phyloP scores from a whole-genome alignment of 2,888 invertebrate genomes.

The Pterostichus madidus region DNA sequence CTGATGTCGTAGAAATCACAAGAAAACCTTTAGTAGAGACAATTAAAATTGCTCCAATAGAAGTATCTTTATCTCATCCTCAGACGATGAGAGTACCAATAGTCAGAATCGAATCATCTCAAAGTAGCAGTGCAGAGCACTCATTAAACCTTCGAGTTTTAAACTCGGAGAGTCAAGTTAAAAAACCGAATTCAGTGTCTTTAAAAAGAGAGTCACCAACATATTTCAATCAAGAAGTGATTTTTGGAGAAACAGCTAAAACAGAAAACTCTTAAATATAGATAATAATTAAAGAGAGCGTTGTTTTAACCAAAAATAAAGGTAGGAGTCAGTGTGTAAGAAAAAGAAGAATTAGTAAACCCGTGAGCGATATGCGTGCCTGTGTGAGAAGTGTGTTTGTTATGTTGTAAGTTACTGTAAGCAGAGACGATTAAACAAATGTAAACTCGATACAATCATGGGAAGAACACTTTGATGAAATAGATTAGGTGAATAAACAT shows the following conservation, averaged over 20 bases:
- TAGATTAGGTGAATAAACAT: neutral
- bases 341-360: conserved; percentile 3
- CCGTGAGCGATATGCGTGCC: conserved; percentile 10
- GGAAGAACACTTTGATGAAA: conserved; percentile 28
- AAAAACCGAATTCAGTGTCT: neutral
- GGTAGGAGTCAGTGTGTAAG: conserved; percentile 11
- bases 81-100: conserved; percentile 23
- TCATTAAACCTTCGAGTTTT: too few species aligned
- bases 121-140: conserved; percentile 25
- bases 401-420: conserved; percentile 36
- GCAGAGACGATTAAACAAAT: neutral
- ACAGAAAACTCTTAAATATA: neutral
- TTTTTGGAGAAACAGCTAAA: conserved; percentile 43
- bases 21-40: conserved; percentile 72
- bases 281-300: conserved; percentile 5
- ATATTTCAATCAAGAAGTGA: conserved; percentile 56
- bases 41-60: conserved; percentile 76
- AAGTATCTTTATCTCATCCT: conserved; percentile 68
- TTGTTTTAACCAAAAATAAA: conserved; percentile 25
- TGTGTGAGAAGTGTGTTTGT: conserved; percentile 16
- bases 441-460: conserved; percentile 39
- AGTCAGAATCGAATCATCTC: conserved; percentile 54
- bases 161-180: too few species aligned
- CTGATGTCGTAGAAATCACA: conserved; percentile 75
- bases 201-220: conserved; percentile 37